Conservation (phyloP, 2,797 vertebrate species). For the Chrosomus eos region DNA sequence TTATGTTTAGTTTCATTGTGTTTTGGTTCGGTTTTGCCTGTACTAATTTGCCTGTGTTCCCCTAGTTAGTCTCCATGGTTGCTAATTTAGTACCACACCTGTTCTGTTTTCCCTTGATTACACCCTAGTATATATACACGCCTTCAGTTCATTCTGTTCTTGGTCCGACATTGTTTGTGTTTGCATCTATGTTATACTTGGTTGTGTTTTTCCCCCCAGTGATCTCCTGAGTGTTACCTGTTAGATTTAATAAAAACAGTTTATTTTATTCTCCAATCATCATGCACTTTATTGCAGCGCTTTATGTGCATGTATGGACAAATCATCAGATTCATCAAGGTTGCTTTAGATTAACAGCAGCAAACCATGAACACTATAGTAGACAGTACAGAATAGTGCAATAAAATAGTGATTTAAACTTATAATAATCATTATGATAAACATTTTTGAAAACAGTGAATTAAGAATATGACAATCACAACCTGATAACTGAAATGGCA, state of each 20-base stretch:
- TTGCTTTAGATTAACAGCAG: background rate
- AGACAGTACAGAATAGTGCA: background rate
- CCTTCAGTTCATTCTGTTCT: background rate
- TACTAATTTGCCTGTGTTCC: background rate
- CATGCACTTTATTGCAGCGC: background rate
- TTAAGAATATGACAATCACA: background rate
- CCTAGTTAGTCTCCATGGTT: background rate
- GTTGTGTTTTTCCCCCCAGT: background rate
- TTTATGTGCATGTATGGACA: too few species aligned
- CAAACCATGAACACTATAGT: background rate
- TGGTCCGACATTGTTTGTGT: background rate
- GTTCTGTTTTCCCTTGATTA: background rate
- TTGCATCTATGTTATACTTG: background rate
- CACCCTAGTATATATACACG: background rate
- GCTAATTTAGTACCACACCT: background rate
- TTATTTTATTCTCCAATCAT: background rate
- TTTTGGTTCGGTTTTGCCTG: background rate
- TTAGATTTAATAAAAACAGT: background rate
- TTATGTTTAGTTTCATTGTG: background rate
- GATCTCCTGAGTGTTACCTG: background rate
- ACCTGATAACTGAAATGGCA: conserved; percentile 8
- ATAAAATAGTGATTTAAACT: background rate
- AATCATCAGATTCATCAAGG: background rate
- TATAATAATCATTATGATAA: background rate
- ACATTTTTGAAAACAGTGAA: background rate